Evolutionary conservation across 2,113 vertebrate genomes (phyloP).

Genomic region (Burhinus oedicnemus): DNA sequence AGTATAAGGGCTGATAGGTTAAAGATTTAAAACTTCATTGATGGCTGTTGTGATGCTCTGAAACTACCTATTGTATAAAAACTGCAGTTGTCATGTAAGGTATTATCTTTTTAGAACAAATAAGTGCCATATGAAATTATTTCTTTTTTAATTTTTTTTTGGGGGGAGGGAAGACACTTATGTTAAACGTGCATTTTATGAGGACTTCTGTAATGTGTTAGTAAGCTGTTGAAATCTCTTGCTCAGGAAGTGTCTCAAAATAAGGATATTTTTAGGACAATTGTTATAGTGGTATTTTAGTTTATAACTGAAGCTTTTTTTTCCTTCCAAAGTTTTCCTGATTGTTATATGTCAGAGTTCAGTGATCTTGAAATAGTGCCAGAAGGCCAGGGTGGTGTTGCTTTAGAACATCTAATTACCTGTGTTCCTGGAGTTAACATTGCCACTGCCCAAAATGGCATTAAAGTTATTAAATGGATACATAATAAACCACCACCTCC

Average conservation of each 20-base stretch:
- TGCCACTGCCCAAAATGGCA: conserved; percentile 92
- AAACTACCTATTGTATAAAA: background rate
- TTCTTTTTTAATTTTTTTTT: background rate
- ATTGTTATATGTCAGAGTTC: conserved; percentile 93
- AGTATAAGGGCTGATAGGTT: background rate
- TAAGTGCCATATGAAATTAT: background rate
- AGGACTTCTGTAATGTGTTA: background rate
- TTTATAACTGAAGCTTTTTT: background rate
- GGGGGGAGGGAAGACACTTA: background rate
- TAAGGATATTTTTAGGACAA: background rate
- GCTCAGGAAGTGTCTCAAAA: background rate
- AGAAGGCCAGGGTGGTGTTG: conserved; percentile 85
- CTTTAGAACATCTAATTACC: conserved; percentile 94
- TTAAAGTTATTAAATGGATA: conserved; percentile 98
- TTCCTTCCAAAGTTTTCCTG: conserved; percentile 84
- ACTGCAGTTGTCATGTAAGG: rapidly evolving
- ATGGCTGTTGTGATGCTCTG: background rate
- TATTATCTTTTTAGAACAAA: background rate
- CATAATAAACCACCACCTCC: conserved; percentile 94
- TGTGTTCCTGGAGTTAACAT: conserved; percentile 94
- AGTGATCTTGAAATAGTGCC: conserved; percentile 79
- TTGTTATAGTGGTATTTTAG: background rate
- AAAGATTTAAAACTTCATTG: background rate
- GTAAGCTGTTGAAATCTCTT: background rate
- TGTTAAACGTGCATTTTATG: background rate